Conservation (phyloP, 92 coral and sea anemone species). For the Palythoa caribaeorum region DNA sequence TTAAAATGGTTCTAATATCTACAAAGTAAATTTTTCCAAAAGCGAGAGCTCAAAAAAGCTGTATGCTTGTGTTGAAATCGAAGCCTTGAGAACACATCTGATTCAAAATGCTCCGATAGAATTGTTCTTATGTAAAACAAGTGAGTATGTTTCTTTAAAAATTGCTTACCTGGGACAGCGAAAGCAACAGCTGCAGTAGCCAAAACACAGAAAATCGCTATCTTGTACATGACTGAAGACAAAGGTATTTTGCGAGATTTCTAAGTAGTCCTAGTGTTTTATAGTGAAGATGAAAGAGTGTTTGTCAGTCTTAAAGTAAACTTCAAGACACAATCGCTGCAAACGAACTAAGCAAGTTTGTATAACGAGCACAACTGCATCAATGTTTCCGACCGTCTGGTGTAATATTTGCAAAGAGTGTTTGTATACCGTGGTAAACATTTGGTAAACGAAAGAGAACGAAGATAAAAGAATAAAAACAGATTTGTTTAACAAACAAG, state of each 20-base stretch:
- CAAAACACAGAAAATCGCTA: slow-evolving; percentile 1
- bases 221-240: slow-evolving; percentile 27
- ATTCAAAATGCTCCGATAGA: background rate
- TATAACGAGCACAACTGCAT: background rate
- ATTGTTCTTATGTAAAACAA: background rate
- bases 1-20: no score
- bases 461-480: background rate
- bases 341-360: slow-evolving; percentile 13
- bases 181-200: slow-evolving; percentile 14
- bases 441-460: background rate
- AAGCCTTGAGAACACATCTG: background rate
- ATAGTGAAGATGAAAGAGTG: background rate
- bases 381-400: background rate
- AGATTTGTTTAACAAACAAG: no score
- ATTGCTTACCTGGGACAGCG: slow-evolving; percentile 25
- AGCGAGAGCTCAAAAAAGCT: no score
- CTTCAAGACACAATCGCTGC: background rate
- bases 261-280: background rate
- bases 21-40: no score
- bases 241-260: background rate
- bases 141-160: background rate
- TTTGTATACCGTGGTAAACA: background rate
- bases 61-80: no score
- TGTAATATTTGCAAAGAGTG: background rate
- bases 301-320: slow-evolving; percentile 14